phyloP scores from a whole-genome alignment of 2,888 invertebrate species.

The Dione juno region DNA sequence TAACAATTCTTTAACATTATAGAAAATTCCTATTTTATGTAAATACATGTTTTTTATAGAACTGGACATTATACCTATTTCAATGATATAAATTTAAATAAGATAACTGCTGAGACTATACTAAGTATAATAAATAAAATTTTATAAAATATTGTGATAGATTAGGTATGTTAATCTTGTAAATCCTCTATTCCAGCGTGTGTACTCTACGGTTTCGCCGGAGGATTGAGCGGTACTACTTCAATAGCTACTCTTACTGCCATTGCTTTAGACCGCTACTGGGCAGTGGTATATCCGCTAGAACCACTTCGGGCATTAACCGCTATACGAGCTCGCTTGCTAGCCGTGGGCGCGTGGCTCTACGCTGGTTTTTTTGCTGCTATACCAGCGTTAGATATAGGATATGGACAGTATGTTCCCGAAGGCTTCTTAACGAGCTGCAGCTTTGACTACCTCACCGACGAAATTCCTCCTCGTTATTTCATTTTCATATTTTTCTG shows the following conservation, averaged over 20 bases:
- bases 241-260: conserved; percentile 92
- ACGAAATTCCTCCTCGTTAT: conserved; percentile 82
- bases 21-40: too few relatives aligned
- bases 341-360: conserved; percentile 87
- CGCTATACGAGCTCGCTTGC: conserved; percentile 83
- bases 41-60: too few relatives aligned
- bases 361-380: conserved; percentile 88
- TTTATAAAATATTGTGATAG: not conserved
- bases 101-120: not conserved
- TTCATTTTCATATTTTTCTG: conserved; percentile 90
- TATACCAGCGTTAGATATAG: conserved; percentile 87
- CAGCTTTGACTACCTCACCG: conserved; percentile 92
- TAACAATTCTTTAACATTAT: too few relatives aligned
- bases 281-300: conserved; percentile 91
- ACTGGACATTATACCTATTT: too few relatives aligned
- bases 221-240: conserved; percentile 90
- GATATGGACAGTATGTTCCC: conserved; percentile 90
- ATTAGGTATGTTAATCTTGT: not conserved
- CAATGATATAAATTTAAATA: too few relatives aligned
- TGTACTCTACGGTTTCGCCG: conserved; percentile 90
- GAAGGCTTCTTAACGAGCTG: conserved; percentile 93
- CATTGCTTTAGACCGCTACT: conserved; percentile 91
- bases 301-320: conserved; percentile 86
- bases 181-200: conserved; percentile 85
- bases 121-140: too few relatives aligned